Conservation (phyloP, 2,888 invertebrate genomes). For the Phytoseiulus persimilis region DNA sequence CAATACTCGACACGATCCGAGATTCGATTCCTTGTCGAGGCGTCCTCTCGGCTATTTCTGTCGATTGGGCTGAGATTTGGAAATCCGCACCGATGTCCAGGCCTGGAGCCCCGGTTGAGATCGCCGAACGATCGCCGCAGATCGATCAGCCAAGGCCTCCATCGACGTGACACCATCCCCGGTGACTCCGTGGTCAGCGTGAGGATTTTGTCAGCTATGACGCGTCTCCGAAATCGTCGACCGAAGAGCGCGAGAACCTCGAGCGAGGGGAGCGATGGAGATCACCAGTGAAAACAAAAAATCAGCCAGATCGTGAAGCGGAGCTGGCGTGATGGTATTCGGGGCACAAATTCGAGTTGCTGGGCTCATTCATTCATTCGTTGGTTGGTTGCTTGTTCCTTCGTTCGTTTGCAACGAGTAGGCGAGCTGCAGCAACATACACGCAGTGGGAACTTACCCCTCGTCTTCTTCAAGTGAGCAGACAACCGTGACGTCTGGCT, state of each 20-base stretch:
- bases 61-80: too few relatives aligned
- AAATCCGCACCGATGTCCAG: too few relatives aligned
- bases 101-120: too few relatives aligned
- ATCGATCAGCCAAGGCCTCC: too few relatives aligned
- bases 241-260: neutral
- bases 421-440: neutral
- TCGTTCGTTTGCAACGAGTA: neutral
- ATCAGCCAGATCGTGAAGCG: neutral
- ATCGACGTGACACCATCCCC: too few relatives aligned
- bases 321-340: neutral
- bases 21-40: too few relatives aligned
- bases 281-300: neutral
- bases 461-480: neutral
- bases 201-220: neutral
- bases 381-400: neutral
- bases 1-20: too few relatives aligned
- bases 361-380: neutral
- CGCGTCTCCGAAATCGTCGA: neutral
- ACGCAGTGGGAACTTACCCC: neutral
- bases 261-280: too few relatives aligned
- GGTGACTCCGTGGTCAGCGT: neutral
- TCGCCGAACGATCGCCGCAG: too few relatives aligned
- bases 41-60: too few relatives aligned
- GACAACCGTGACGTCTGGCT: slow-evolving; percentile 5
- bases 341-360: neutral